Conservation (phyloP, 2,797 vertebrate species). For the Crocodylus rhombifer region DNA sequence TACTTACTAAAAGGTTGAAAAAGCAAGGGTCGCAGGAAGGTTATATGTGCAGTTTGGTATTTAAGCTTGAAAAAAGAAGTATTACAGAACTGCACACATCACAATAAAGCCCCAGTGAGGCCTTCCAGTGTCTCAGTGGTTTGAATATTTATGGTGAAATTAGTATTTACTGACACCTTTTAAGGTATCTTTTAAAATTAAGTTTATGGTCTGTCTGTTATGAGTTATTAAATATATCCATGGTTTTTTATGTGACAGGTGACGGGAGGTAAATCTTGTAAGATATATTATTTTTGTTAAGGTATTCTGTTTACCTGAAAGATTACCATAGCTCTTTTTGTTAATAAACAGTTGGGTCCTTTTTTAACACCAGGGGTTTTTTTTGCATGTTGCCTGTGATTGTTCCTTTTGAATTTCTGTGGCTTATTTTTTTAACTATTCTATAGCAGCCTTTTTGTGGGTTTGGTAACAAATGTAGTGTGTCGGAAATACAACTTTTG, state of each 20-base stretch:
- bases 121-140: background rate
- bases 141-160: constrained; percentile 38
- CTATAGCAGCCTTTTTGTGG: constrained; percentile 51
- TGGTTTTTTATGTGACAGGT: background rate
- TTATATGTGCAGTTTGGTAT: constrained; percentile 54
- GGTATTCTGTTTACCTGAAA: background rate
- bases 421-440: constrained; percentile 51
- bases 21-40: constrained; percentile 61
- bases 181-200: constrained; percentile 11
- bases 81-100: background rate
- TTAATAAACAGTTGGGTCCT: background rate
- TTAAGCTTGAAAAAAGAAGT: constrained; percentile 24
- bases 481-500: background rate
- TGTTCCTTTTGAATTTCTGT: constrained; percentile 53
- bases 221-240: constrained; percentile 31
- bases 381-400: background rate
- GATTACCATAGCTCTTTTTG: constrained; percentile 23
- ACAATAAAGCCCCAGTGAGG: background rate
- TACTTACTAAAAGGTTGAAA: constrained; percentile 34
- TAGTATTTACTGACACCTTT: constrained; percentile 23
- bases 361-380: background rate
- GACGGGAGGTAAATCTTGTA: constrained; percentile 25
- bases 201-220: constrained; percentile 7
- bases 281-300: background rate
- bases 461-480: constrained; percentile 53